Evolutionary conservation across 2,888 invertebrate species (phyloP), one percentile per base, ranked within the genome.

Genomic region (Meandrusa payeni): DNA sequence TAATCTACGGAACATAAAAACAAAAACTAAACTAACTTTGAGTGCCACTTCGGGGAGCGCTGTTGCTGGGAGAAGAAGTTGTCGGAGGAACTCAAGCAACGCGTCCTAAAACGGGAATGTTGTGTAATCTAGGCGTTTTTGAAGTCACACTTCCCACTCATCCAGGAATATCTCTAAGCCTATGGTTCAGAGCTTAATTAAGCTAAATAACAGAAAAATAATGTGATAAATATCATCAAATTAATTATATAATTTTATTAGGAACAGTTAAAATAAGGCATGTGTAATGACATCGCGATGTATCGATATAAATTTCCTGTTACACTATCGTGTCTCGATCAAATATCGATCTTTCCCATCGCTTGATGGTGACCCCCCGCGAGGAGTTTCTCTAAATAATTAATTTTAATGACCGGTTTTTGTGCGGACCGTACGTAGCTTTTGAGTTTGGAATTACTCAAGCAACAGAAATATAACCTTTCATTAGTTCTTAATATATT

Each of bases 361-460:
- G 40, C 15, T 43, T 38, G 49, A 47, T 36, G 41, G 26, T 23
- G 58, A 38, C 52, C 60, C 57, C 65, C 65, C 55, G 57, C 50
- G 27, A 45, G 12, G 55, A 47, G 29, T 39, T 27, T 50, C 48
- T 45, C 54, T 49, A 52, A 50, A 55, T 61, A 61, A 69, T 67
- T 61, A 62, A 62, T 62, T 68, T 59, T 54, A 59, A 63, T 57
- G 53, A 47, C 38, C 40, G 34, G 33, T 49, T 47, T 41, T 34
- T 40, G 26, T 36, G 39, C 38, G 17, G 32, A 32, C 15, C 27
- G 20, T 24, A 34, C 6, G 19, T 41, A 28, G 34, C 23, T 2
- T 34, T 28, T 23, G 7, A 11, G 23, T 39, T 39, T 28, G 19
- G 32, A 28, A 22, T 28, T 45, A 39, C 28, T 1, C 23, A 3